Base-by-base conservation (phyloP, 2,113 vertebrate species). In the Podarcis muralis region DNA sequence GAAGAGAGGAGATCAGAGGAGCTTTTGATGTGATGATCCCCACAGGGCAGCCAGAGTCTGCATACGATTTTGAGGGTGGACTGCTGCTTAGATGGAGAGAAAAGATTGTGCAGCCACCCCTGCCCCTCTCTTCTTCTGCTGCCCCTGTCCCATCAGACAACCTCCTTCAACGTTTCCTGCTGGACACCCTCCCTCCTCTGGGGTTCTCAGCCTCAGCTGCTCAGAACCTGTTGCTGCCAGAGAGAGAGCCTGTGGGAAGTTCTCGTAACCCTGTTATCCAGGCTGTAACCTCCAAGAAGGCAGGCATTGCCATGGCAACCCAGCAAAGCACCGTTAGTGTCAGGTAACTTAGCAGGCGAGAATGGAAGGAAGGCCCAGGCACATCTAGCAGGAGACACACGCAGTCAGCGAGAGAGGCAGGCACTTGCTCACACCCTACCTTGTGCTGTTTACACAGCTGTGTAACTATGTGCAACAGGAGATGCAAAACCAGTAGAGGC, bases 291-390 rank as follows among this genome's bases (percentile, higher is more conserved):
- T 74, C 69, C 30, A 59, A 66, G 59, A 81, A 85, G 40, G 79
- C 62, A 27, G 72, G 25, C 40, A 80, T 90, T 59, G 25, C 89
- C 65, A 90, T 84, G 81, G 89, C 75, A 90, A 90, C 85, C 20
- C 15, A 23, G 62, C 81, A 72, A 90, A 72, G 23, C n/a, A n/a
- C 82, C 16, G 57, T 35, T 77, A 37, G 32, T 76, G 79, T 25
- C 78, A 81, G 71, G 84, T 62, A 86, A 78, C 66, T 79, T 72
- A 59, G 82, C 20, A 62, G 80, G 62, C 37, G 3, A 59, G 18
- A 35, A 90, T 87, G 74, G 48, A 83, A 43, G 65, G 25, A 27
- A 8, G 65, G 66, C 27, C 66, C 27, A 30, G 35, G 37, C 78
- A 43, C 66, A 79, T 53, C 35, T 37, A 65, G 76, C 23, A 15